Evolutionary conservation across 1,140 invertebrate species (phyloP).

Genomic region (honey bee (Apis mellifera)): Amel_HAv3.1 CM009941.2:13576501-13577000

Average conservation of each 20-base stretch:
- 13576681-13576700: conserved; percentile 49
- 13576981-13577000: background rate
- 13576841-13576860: conserved; percentile 73
- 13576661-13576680: background rate
- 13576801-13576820: conserved; percentile 68
- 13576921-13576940: conserved; percentile 65
- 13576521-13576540: conserved; percentile 84
- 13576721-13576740: conserved; percentile 49
- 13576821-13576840: conserved; percentile 72
- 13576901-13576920: conserved; percentile 66
- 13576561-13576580: conserved; percentile 82
- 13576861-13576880: conserved; percentile 82
- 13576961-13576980: conserved; percentile 6
- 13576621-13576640: too few species aligned
- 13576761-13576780: conserved; percentile 23
- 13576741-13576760: conserved; percentile 58
- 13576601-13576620: conserved; percentile 23
- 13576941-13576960: conserved; percentile 72
- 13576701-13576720: conserved; percentile 43
- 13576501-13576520: conserved; percentile 83
- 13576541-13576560: conserved; percentile 84
- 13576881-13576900: conserved; percentile 82
- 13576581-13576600: conserved; percentile 83
- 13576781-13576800: conserved; percentile 70
- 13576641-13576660: background rate